These are phyloP conservation scores for Saiga tatarica DNA, from an alignment of 2,113 vertebrate species.

Conservation along the genomic window DNA sequence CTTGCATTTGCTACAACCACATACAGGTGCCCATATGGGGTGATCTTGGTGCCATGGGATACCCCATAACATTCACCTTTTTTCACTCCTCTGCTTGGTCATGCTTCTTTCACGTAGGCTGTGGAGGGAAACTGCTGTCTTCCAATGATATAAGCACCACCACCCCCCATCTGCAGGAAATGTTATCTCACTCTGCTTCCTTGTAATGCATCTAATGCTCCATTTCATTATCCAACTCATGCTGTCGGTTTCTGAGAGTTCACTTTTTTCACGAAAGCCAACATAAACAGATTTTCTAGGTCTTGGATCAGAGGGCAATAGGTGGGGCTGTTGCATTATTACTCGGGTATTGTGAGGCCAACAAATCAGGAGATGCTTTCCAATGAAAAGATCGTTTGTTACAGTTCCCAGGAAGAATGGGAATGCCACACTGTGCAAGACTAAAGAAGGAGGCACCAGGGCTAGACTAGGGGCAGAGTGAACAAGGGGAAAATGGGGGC, in stretches of 20 bases:
- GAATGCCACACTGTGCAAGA: neutral
- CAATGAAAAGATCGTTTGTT: fast-evolving
- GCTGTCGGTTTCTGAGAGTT: neutral
- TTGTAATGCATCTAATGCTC: neutral
- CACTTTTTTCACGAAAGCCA: neutral
- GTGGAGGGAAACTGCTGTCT: neutral
- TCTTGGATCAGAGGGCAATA: neutral
- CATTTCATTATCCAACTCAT: neutral
- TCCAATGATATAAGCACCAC: neutral
- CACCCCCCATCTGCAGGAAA: too few species aligned
- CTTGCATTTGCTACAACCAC: neutral
- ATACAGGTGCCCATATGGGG: neutral
- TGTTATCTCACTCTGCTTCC: neutral
- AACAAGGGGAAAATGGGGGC: neutral
- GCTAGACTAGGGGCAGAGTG: neutral
- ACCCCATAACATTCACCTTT: neutral
- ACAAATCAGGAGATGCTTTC: neutral
- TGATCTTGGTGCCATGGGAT: neutral
- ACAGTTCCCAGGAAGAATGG: neutral
- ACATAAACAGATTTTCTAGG: neutral
- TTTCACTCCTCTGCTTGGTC: too few species aligned
- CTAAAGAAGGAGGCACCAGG: fast-evolving
- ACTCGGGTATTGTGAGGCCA: neutral
- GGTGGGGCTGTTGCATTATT: neutral
- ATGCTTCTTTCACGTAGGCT: neutral